Base-by-base conservation (phyloP, 2,888 invertebrate genomes). In the Cylindroiulus punctatus region DNA sequence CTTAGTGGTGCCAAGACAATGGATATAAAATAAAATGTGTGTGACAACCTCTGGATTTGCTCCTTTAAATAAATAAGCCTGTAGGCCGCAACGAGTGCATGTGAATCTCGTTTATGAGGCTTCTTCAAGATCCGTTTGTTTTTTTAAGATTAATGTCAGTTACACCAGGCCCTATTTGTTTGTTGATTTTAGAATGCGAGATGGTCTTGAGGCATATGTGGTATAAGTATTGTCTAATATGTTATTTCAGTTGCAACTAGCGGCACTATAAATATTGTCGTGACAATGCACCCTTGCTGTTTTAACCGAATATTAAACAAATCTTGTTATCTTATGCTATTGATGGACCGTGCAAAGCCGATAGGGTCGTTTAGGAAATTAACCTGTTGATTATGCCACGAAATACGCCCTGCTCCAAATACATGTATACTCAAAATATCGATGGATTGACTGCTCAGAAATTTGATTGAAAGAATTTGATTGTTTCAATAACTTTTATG, bases 41-140 rank as follows among this genome's bases (percentile, higher is more conserved):
- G 76, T 76, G 76, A 30, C 76, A 76, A 76, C 76, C 76, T 10
- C 0, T 22, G 76, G 76, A 76, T 76, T 76, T 76, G 76, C 12
- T 76, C 76, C 76, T 26, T 26, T 30, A 76, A 76, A 76, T 76
- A 22, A 76, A 76, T 76, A 76, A 76, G 76, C 76, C 76, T 76
- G 14, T 30, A 22, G 76, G 30, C 26, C 76, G 30, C 76, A 12
- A 76, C 8, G 30, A 76, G 30, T 76, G 76, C 30, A 76, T 76
- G 30, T 76, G 76, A 76, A 76, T 76, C 12, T 76, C 30, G 76
- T 30, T 76, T 76, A 30, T 76, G 26, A 76, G 22, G 30, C 22
- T 14, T 76, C 14, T 30, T 5, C 30, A 30, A 76, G 26, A 76
- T 76, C 76, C 26, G n/a, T n/a, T 52, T 52, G 30, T 76, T 65